A percentile compares a stretch with the other conserved stretches of the same genome.
These are phyloP conservation scores for Ostrea denselamellosa DNA, from an alignment of 1,140 invertebrate genomes.

Conservation along the genomic window DNA sequence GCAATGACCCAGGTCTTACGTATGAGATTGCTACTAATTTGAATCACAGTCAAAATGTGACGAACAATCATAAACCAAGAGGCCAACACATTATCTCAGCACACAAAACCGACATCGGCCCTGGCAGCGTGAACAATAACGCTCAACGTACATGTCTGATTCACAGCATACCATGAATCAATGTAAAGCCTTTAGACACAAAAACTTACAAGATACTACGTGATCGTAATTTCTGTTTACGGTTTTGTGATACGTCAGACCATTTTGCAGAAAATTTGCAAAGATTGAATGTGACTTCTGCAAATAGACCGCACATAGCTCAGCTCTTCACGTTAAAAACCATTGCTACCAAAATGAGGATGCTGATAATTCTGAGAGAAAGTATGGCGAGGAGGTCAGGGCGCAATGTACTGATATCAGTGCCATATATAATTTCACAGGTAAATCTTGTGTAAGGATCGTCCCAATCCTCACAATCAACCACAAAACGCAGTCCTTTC, in stretches of 20 bases:
- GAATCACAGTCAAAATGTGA: not conserved
- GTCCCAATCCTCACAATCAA: not conserved
- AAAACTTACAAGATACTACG: constrained; percentile 32
- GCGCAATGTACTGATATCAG: no score
- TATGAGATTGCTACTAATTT: not conserved
- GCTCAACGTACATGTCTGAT: no score
- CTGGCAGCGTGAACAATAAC: not conserved
- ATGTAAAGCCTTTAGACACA: constrained; percentile 28
- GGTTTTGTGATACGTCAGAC: constrained; percentile 45
- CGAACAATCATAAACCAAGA: not conserved
- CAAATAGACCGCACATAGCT: no score
- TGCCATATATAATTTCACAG: no score
- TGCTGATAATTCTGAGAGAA: no score
- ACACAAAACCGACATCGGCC: constrained; percentile 11
- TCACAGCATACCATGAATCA: no score
- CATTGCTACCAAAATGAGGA: no score
- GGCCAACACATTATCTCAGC: not conserved
- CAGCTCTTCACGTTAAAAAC: no score
- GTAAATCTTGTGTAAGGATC: no score
- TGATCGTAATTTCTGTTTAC: constrained; percentile 26
- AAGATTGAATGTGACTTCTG: constrained; percentile 37
- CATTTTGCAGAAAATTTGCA: constrained; percentile 40
- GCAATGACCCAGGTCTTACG: constrained; percentile 28
- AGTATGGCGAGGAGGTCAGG: no score
- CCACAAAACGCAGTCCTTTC: not conserved